phyloP scores from a whole-genome alignment of 2,888 invertebrate species.

The Empis livida region DNA sequence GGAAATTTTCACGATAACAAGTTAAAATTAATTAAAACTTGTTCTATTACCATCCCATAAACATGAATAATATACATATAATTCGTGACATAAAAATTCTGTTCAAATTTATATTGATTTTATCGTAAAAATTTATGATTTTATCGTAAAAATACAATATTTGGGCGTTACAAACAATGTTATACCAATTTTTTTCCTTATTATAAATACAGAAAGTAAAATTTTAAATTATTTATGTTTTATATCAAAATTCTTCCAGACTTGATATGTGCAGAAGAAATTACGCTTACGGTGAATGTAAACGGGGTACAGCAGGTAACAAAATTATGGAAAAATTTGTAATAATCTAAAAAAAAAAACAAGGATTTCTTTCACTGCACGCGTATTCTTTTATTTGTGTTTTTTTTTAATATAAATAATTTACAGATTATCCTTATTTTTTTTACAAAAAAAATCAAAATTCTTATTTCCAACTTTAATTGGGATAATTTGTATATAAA shows the following conservation, averaged over 20 bases:
- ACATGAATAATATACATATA: no score
- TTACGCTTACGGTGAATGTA: conserved; percentile 88
- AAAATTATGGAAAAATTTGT: conserved; percentile 9
- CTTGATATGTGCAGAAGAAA: conserved; percentile 98
- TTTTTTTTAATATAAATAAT: not conserved
- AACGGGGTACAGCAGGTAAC: conserved; percentile 97
- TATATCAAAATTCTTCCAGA: conserved; percentile 52
- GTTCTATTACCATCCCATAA: no score
- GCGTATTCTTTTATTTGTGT: not conserved
- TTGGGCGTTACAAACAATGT: no score
- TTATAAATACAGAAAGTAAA: no score
- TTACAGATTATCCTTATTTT: not conserved
- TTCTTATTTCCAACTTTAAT: not conserved
- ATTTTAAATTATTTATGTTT: no score
- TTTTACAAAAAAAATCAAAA: not conserved
- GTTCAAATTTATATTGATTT: no score
- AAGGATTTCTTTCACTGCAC: not conserved
- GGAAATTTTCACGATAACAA: no score
- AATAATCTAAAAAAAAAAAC: conserved; percentile 3
- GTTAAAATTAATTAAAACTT: no score
- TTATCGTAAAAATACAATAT: no score
- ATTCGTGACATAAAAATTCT: no score
- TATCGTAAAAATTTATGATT: no score
- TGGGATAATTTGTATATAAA: conserved; percentile 3
- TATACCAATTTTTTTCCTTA: no score